Evolutionary conservation across 1,140 invertebrate genomes (phyloP).

Genomic region (Cecropterus lyciades): DNA sequence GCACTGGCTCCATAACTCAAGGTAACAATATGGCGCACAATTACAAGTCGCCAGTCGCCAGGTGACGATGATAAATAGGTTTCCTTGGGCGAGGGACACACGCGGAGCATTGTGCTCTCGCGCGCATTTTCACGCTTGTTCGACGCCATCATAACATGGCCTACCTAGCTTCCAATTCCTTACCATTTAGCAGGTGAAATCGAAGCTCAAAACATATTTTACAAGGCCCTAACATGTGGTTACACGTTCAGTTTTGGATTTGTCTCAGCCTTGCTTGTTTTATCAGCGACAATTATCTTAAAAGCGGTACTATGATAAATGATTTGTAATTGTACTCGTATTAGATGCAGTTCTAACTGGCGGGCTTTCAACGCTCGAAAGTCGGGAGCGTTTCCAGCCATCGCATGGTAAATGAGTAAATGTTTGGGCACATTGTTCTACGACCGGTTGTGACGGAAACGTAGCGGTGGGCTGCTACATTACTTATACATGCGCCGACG

Average conservation of each 20-base stretch:
- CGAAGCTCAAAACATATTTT: constrained; percentile 13
- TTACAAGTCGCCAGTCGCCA: constrained; percentile 67
- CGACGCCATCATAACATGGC: constrained; percentile 44
- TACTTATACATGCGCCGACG: constrained; percentile 80
- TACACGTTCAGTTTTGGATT: constrained; percentile 36
- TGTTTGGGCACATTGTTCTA: constrained; percentile 78
- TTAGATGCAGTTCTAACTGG: constrained; percentile 43
- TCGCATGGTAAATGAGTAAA: constrained; percentile 65
- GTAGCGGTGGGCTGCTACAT: constrained; percentile 67
- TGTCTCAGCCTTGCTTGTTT: constrained; percentile 42
- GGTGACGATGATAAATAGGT: constrained; percentile 80
- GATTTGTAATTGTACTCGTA: constrained; percentile 56
- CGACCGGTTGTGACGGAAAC: constrained; percentile 74
- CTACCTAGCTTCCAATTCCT: constrained; percentile 28
- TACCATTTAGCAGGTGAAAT: constrained; percentile 14
- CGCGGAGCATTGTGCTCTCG: constrained; percentile 43
- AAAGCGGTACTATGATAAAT: constrained; percentile 51
- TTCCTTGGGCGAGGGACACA: constrained; percentile 69
- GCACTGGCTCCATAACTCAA: constrained; percentile 67
- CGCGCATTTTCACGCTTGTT: constrained; percentile 48
- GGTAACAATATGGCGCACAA: constrained; percentile 77
- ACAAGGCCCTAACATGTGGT: constrained; percentile 12
- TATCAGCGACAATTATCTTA: constrained; percentile 54
- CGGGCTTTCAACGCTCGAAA: constrained; percentile 25
- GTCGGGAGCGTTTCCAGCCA: constrained; percentile 51